Base-by-base conservation (phyloP, 2,113 vertebrate species). In the Brachyistius frenatus region DNA sequence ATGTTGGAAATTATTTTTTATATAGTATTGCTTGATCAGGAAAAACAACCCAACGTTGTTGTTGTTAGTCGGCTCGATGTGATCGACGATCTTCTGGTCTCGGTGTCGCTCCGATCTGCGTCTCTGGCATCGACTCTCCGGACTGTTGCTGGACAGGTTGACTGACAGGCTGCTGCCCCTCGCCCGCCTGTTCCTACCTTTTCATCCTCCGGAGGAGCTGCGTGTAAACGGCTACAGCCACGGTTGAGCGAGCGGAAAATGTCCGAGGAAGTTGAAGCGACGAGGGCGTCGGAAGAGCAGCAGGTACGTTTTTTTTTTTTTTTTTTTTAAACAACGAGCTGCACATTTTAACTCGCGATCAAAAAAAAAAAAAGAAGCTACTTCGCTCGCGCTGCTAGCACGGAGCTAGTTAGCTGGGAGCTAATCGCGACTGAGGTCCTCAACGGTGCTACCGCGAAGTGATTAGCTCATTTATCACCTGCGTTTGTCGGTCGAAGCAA, bases 191-290 rank as follows among this genome's bases (percentile, higher is more conserved):
- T 31, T 66, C 5, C n/a, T 39, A 54, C 44, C 14, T 63, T 37
- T 1, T 56, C 67, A 65, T 72, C 56, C n/a, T 41, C 49, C 33
- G 35, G 15, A 36, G 23, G 44, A 73, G 53, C 56, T 66, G 30
- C 0, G 64, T 23, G 2, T 9, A 63, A 8, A 61, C 57, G 44
- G 58, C 8, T n/a, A 11, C 60, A 61, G 1, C n/a, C 31, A 60
- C 58, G 31, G 7, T 56, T 77, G 53, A 30, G 23, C 5, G 7
- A 62, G 1, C 49, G 64, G 3, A 66, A 39, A 0, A 94, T 94
- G 93, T 92, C 92, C 8, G 85, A 80, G 32, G 83, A 91, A 57
- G 64, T 73, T 11, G 87, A 86, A 67, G 90, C 47, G 54, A 79
- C 73, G 32, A 78, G 33, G 62, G 60, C 70, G 41, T 31, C 64